Base-by-base conservation (phyloP, 2,888 invertebrate genomes). In the Aphodius granarius region DNA sequence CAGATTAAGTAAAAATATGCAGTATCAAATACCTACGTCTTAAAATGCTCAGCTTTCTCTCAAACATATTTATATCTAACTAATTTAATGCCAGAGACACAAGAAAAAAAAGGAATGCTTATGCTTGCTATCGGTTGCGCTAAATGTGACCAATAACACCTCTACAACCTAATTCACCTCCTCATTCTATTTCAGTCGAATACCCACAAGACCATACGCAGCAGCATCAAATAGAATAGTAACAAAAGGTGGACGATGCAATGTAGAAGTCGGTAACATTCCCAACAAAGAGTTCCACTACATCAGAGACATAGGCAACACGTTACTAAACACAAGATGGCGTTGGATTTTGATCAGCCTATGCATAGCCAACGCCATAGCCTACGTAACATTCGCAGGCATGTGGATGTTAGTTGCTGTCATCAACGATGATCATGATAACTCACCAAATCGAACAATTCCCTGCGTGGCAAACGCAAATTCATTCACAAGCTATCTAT, bases 251-350 rank as follows among this genome's bases (percentile, higher is more conserved):
- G 81, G 81, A 79, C 91, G 91, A 90, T 85, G 82, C 79, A 80
- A 79, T 78, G 74, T 80, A 6, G 73, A 73, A 21, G 64, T 43
- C 6, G 68, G 23, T 18, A 72, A 80, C 15, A 23, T 79, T 5
- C 83, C 83, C 18, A 73, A 83, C 43, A 85, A 85, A 77, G 80
- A 81, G 72, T 76, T 82, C 43, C 78, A 78, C 0, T 86, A 84
- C 79, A 79, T 85, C 85, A 89, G 75, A 78, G 92, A 92, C 83
- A 84, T 91, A 66, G 91, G 91, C 83, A 91, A 91, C 17, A 91
- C 91, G 0, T 82, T 92, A 86, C 90, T 95, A 62, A 94, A 94
- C 86, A 90, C 92, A 78, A 90, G 91, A 85, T 95, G 95, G 95
- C 88, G 93, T 13, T 93, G 91, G 88, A 91, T 93, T 2, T 86